These are phyloP conservation scores for Drosophila merina DNA, from an alignment of 2,888 invertebrate genomes.

Conservation along the genomic window DNA sequence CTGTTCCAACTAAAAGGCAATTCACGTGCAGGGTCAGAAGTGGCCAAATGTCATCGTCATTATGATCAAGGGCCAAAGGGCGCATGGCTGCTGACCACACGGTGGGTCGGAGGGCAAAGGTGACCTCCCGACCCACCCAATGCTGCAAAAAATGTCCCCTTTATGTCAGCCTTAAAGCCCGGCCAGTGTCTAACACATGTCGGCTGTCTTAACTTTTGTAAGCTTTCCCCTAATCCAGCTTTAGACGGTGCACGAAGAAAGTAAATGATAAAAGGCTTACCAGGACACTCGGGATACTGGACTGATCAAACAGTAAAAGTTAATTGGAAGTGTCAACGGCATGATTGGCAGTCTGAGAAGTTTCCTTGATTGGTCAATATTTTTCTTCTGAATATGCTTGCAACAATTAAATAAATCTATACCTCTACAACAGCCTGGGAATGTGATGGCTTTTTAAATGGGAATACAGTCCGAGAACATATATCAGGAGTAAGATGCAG, in stretches of 20 bases:
- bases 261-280: constrained; percentile 12
- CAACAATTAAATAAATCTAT: too few species aligned
- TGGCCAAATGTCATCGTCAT: constrained; percentile 58
- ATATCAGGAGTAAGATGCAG: too few species aligned
- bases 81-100: neutral
- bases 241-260: constrained; percentile 31
- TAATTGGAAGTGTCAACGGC: constrained; percentile 22
- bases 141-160: constrained; percentile 41
- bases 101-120: too few species aligned
- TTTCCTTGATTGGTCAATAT: constrained; percentile 15
- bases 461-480: too few species aligned
- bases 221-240: constrained; percentile 62
- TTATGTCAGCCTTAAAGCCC: constrained; percentile 28
- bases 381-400: too few species aligned
- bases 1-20: constrained; percentile 42
- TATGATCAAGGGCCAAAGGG: constrained; percentile 54
- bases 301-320: constrained; percentile 19
- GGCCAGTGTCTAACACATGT: constrained; percentile 53
- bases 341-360: constrained; percentile 1
- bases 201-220: constrained; percentile 56
- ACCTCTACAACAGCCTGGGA: too few species aligned
- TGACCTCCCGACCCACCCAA: constrained; percentile 16
- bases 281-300: neutral
- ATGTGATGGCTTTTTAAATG: too few species aligned
- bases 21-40: constrained; percentile 13